Evolutionary conservation across 2,888 invertebrate genomes (phyloP).

Genomic region (Latrodectus hesperus): DNA sequence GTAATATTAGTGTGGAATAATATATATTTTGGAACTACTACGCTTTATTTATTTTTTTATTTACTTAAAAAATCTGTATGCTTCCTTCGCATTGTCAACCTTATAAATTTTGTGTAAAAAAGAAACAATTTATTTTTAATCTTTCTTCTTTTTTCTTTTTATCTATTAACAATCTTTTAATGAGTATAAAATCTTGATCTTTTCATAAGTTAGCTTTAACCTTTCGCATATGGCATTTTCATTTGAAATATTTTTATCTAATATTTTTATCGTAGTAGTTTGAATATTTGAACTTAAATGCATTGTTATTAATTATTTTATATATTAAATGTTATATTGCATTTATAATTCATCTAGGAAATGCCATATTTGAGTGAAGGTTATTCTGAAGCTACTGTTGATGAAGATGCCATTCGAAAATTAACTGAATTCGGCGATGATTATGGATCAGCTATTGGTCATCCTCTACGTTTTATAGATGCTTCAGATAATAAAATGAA

Average conservation of each 20-base stretch:
- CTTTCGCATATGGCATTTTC: too few relatives aligned
- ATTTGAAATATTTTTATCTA: too few relatives aligned
- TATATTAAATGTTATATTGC: too few relatives aligned
- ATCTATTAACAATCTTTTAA: constrained; percentile 28
- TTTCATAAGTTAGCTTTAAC: neutral
- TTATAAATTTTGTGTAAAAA: too few relatives aligned
- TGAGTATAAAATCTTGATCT: neutral
- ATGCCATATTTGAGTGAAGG: constrained; percentile 87
- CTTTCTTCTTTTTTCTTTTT: constrained; percentile 56
- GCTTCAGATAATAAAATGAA: constrained; percentile 77
- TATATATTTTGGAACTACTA: too few relatives aligned
- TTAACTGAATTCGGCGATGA: constrained; percentile 91
- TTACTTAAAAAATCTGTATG: too few relatives aligned
- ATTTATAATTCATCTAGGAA: constrained; percentile 79
- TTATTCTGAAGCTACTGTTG: constrained; percentile 88
- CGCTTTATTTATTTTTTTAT: too few relatives aligned
- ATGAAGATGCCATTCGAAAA: constrained; percentile 88
- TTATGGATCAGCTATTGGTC: constrained; percentile 88
- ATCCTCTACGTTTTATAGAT: constrained; percentile 82
- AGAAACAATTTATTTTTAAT: neutral
- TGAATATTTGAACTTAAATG: too few relatives aligned
- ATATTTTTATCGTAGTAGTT: too few relatives aligned
- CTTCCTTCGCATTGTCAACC: too few relatives aligned
- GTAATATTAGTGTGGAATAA: too few relatives aligned
- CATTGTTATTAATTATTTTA: too few relatives aligned